Evolutionary conservation across 2,113 vertebrate species (phyloP).

Genomic region (Rhinolophus ferrumequinum): DNA sequence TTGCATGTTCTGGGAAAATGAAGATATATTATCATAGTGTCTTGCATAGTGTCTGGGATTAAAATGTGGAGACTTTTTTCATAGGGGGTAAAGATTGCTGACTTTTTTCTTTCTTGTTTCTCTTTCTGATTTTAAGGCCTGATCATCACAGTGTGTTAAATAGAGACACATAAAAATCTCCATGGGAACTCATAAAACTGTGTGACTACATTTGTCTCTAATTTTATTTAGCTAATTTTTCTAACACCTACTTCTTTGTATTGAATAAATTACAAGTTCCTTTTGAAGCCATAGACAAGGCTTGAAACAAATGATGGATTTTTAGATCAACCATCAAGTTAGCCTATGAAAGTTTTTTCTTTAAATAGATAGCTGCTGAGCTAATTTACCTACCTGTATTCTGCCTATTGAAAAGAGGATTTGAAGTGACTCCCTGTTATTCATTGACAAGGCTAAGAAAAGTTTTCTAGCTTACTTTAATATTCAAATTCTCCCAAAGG

Average conservation of each 20-base stretch:
- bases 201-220: constrained; percentile 4
- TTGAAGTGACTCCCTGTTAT: neutral
- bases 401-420: neutral
- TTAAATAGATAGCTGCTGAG: neutral
- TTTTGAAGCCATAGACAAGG: neutral
- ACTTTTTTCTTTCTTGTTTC: neutral
- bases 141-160: constrained; percentile 1
- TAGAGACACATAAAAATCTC: constrained; percentile 24
- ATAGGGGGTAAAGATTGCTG: neutral
- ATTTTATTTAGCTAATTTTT: constrained; percentile 53
- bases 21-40: neutral
- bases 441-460: neutral
- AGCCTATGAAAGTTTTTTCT: neutral
- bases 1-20: neutral
- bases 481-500: neutral
- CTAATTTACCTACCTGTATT: neutral
- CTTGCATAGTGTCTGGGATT: neutral
- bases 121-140: neutral
- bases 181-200: neutral
- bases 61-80: neutral
- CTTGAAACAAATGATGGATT: constrained; percentile 8
- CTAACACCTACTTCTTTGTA: neutral
- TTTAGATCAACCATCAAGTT: constrained; percentile 13
- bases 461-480: neutral
- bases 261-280: neutral